A percentile compares a stretch with the other conserved stretches of the same genome.
Conservation (phyloP, 2,797 vertebrate species). For the Paratrypauchen microcephalus region DNA sequence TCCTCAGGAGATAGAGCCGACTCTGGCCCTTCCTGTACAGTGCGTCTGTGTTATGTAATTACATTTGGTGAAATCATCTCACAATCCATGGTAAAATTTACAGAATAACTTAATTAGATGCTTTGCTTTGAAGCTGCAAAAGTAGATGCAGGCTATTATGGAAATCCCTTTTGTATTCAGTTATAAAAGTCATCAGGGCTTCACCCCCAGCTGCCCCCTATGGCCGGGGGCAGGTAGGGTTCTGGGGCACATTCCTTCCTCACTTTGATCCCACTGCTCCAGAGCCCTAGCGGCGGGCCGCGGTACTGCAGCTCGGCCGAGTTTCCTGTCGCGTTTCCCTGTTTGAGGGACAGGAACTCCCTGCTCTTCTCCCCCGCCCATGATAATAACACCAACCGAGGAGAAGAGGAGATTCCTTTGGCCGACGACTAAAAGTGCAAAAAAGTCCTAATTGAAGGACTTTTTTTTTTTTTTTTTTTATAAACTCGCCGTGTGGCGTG, state of each 20-base stretch:
- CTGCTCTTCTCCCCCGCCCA: conserved; percentile 65
- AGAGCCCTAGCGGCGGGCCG: conserved; percentile 51
- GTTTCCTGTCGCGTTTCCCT: conserved; percentile 76
- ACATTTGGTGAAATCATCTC: too few species aligned
- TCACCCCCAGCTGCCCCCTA: too few species aligned
- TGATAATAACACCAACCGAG: conserved; percentile 57
- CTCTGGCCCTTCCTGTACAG: too few species aligned
- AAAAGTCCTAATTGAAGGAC: neutral
- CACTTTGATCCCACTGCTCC: conserved; percentile 16
- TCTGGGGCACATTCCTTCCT: conserved; percentile 42
- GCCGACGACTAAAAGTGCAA: conserved; percentile 23
- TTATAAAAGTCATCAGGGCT: too few species aligned
- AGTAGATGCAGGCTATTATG: too few species aligned
- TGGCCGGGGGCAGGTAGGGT: neutral
- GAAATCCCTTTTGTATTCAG: too few species aligned
- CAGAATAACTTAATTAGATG: neutral
- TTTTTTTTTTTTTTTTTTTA: conserved; percentile 1
- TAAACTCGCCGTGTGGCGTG: neutral
- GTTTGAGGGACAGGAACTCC: conserved; percentile 79
- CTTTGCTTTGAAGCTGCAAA: neutral
- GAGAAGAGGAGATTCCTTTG: conserved; percentile 47
- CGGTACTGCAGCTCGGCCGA: conserved; percentile 40
- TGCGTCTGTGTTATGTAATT: too few species aligned
- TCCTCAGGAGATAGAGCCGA: too few species aligned
- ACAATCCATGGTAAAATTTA: too few species aligned